Conservation (phyloP, 2,797 vertebrate genomes). For the Corythornis leucogaster region DNA sequence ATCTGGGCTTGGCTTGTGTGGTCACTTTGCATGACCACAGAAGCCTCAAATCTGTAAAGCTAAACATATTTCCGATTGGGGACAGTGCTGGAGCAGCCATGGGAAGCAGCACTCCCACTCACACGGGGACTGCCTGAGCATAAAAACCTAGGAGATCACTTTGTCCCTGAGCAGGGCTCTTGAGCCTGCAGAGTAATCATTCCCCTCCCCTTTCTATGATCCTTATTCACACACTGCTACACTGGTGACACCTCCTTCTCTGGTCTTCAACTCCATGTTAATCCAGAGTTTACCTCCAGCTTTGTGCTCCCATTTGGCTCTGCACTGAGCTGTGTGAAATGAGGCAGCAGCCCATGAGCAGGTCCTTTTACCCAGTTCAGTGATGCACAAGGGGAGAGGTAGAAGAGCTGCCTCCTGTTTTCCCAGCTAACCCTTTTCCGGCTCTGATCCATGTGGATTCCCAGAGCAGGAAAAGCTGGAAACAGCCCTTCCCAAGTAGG, state of each 20-base stretch:
- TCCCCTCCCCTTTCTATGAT: not conserved
- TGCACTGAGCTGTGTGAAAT: not conserved
- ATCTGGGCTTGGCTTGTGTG: not conserved
- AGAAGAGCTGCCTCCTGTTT: not conserved
- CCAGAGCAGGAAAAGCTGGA: not conserved
- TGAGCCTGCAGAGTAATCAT: not conserved
- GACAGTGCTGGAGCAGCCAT: not conserved
- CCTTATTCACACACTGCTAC: not conserved
- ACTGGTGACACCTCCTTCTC: not conserved
- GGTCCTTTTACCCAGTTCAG: not conserved
- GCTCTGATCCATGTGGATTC: not conserved
- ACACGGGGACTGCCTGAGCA: not conserved
- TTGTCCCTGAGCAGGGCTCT: not conserved
- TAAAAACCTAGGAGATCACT: not conserved
- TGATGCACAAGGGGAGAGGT: not conserved
- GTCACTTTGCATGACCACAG: not conserved
- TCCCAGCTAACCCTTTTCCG: not conserved
- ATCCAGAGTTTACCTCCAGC: not conserved
- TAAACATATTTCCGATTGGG: not conserved
- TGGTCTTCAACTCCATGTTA: not conserved
- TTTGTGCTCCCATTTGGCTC: not conserved
- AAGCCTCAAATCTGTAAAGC: not conserved
- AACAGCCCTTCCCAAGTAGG: not conserved
- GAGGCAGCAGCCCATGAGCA: not conserved
- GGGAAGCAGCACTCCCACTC: not conserved